A percentile compares a stretch with the other conserved stretches of the same genome.
phyloP scores from a whole-genome alignment of 2,888 invertebrate genomes.

The Stenolophus ochropezus region DNA sequence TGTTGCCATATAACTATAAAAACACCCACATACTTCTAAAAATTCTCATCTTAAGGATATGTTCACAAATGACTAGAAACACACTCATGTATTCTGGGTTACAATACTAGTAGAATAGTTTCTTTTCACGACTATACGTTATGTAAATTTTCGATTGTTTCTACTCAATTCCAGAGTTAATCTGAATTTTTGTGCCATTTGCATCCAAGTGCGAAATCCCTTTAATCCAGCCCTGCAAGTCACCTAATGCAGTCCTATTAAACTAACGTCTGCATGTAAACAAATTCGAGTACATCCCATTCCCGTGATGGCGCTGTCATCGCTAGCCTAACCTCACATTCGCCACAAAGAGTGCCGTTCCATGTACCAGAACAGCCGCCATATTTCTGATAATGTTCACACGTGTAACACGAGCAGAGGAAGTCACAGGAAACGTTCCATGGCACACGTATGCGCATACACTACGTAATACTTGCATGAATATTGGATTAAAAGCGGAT shows the following conservation, averaged over 20 bases:
- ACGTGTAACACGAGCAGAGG: not conserved
- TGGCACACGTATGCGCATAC: not conserved
- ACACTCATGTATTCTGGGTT: too few species aligned
- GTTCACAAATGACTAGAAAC: too few species aligned
- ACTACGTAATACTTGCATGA: not conserved
- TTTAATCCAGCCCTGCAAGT: not conserved
- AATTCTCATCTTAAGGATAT: too few species aligned
- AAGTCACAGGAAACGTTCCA: not conserved
- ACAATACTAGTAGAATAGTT: too few species aligned
- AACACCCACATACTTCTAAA: too few species aligned
- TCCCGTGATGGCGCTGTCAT: not conserved
- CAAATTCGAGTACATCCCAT: slow-evolving; percentile 5
- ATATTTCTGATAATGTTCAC: slow-evolving; percentile 31
- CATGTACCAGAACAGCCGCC: slow-evolving; percentile 11
- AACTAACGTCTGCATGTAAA: slow-evolving; percentile 6
- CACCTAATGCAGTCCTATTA: not conserved
- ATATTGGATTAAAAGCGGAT: slow-evolving; percentile 13
- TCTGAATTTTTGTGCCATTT: not conserved
- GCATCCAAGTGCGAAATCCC: not conserved
- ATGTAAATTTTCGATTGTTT: too few species aligned
- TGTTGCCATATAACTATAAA: too few species aligned
- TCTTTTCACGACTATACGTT: too few species aligned
- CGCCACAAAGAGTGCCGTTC: slow-evolving; percentile 18
- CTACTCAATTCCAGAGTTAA: too few species aligned
- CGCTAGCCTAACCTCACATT: not conserved